Evolutionary conservation across 2,888 invertebrate genomes (phyloP), one percentile per base, ranked within the genome.

Genomic region (Pemphredon lugubris): DNA sequence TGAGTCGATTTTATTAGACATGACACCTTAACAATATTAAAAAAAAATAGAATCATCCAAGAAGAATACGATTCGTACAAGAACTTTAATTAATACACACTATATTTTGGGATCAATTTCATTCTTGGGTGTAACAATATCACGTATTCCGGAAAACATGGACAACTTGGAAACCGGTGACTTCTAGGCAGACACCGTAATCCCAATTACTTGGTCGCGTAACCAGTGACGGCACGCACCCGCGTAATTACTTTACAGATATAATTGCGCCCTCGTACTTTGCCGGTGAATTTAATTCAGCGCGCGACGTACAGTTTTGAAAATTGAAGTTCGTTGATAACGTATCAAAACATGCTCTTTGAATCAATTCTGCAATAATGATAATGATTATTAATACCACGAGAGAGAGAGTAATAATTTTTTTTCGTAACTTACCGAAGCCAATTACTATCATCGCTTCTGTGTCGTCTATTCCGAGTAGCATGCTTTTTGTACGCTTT

Each of bases 161-260:
- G 50, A 59, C 54, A 18, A 32, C 53, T 14, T 30, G 7, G 42
- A 23, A 51, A 47, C 30, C 55, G 67, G 72, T 59, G 53, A 63
- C 66, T 72, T 77, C 55, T 34, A 58, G 21, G 65, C 67, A 61
- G 64, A 57, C 53, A 78, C 73, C 77, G 73, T 78, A 78, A 73
- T 68, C 74, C 64, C 79, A 83, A 83, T 84, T 84, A 82, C 70
- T 57, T 44, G 68, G 71, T 81, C 68, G 74, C 77, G 77, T 72
- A 85, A 85, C 77, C 80, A 78, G 83, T 55, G 79, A 76, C 74
- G 74, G 50, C 55, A 76, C 34, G 14, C 44, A 26, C 26, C 44
- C 32, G 16, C 21, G 60, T 67, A 79, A 84, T 81, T 76, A 57
- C 63, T 77, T 55, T 44, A 58, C 45, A 51, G 63, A 78, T 58